A percentile compares a stretch with the other conserved stretches of the same genome.
Evolutionary conservation across 2,113 vertebrate genomes (phyloP).

Genomic region (Notechis scutatus): DNA sequence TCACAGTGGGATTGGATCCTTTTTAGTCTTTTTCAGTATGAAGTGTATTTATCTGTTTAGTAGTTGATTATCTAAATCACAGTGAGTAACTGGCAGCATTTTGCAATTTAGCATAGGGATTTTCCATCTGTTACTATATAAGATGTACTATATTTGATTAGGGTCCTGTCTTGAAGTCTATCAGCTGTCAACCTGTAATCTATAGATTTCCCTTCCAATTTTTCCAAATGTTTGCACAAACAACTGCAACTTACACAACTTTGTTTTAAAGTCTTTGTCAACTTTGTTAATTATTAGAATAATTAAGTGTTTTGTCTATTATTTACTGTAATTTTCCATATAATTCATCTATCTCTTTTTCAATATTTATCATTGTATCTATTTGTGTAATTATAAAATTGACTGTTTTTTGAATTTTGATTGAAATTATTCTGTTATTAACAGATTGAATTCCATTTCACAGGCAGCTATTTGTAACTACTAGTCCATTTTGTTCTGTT

Average conservation of each 20-base stretch:
- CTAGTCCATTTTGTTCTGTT: not conserved
- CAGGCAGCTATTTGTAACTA: not conserved
- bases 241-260: not conserved
- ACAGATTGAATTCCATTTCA: not conserved
- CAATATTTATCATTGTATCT: not conserved
- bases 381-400: not conserved
- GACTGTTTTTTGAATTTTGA: not conserved
- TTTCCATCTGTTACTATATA: not conserved
- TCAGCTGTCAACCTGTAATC: not conserved
- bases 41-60: not conserved
- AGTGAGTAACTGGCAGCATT: not conserved
- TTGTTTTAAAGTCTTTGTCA: not conserved
- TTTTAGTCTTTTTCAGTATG: not conserved
- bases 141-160: not conserved
- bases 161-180: not conserved
- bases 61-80: not conserved
- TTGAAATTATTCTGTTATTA: not conserved
- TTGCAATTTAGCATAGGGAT: not conserved
- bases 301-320: not conserved
- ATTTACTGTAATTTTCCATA: not conserved
- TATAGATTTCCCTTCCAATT: not conserved
- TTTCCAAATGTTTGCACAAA: not conserved
- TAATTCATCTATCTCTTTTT: not conserved
- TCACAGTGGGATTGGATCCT: not conserved
- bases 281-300: not conserved